phyloP scores from a whole-genome alignment of 2,888 invertebrate species.

The Phalangium opilio region DNA sequence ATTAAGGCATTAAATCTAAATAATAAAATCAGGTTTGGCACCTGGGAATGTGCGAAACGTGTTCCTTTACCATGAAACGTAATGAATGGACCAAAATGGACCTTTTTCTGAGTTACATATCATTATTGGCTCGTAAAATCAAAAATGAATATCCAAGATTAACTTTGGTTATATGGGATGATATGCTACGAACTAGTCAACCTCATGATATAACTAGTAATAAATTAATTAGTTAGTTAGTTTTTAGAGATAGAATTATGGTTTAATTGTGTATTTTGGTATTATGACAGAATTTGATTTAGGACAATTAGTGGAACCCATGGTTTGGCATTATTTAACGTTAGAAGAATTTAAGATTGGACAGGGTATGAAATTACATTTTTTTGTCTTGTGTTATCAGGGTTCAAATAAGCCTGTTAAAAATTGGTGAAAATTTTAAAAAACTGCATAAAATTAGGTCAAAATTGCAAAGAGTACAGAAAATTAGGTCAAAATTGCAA shows the following conservation, averaged over 20 bases:
- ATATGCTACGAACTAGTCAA: conserved; percentile 30
- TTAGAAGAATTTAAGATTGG: conserved; percentile 18
- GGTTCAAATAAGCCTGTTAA: too few species aligned
- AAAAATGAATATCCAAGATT: conserved; percentile 26
- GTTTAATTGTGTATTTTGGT: too few species aligned
- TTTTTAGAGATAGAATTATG: too few species aligned
- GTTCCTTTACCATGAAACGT: conserved; percentile 25
- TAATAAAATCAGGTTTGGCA: conserved; percentile 29
- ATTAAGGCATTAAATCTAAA: too few species aligned
- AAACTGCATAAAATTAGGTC: too few species aligned
- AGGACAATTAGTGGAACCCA: conserved; percentile 30
- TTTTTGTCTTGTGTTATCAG: too few species aligned
- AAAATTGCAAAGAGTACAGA: too few species aligned
- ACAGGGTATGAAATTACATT: neutral
- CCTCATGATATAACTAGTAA: too few species aligned
- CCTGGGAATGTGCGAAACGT: conserved; percentile 28
- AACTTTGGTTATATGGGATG: conserved; percentile 34
- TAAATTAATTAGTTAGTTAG: too few species aligned
- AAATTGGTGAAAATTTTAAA: too few species aligned
- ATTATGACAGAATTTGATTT: conserved; percentile 26
- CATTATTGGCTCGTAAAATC: conserved; percentile 23
- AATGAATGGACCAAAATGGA: conserved; percentile 25
- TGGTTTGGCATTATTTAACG: conserved; percentile 33
- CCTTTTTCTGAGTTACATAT: conserved; percentile 29
- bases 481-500: too few species aligned